phyloP scores from a whole-genome alignment of 1,140 invertebrate genomes.

The Zaprionus lachaisei region DNA sequence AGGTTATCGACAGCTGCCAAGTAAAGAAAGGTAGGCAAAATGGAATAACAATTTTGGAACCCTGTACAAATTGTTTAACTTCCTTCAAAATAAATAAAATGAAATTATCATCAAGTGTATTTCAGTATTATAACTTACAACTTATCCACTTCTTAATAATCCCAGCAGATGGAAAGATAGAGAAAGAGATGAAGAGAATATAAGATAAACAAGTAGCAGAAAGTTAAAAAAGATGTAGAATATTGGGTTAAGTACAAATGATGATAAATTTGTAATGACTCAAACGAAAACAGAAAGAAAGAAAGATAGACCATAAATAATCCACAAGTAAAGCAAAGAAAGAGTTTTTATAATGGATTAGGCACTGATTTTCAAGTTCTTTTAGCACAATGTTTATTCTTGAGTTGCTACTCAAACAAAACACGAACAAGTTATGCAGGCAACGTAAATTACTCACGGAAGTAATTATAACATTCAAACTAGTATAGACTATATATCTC shows the following conservation, averaged over 20 bases:
- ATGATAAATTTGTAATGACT: constrained; percentile 20
- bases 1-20: constrained; percentile 42
- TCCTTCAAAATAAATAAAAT: neutral
- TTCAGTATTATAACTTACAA: neutral
- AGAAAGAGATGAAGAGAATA: constrained; percentile 30
- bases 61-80: neutral
- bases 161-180: constrained; percentile 23
- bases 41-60: neutral
- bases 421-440: no score
- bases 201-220: constrained; percentile 1
- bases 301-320: neutral
- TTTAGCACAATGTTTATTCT: neutral
- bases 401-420: no score
- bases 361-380: constrained; percentile 10
- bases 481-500: neutral
- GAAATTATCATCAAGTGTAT: neutral
- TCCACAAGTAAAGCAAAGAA: neutral
- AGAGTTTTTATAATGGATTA: constrained; percentile 3
- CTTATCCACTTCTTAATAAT: neutral
- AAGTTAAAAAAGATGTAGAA: constrained; percentile 40
- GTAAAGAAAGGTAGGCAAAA: neutral
- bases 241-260: constrained; percentile 21
- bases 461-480: no score
- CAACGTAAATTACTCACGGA: no score
- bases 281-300: neutral